Evolutionary conservation across 2,113 vertebrate genomes (phyloP).

Genomic region (Athene noctua): DNA sequence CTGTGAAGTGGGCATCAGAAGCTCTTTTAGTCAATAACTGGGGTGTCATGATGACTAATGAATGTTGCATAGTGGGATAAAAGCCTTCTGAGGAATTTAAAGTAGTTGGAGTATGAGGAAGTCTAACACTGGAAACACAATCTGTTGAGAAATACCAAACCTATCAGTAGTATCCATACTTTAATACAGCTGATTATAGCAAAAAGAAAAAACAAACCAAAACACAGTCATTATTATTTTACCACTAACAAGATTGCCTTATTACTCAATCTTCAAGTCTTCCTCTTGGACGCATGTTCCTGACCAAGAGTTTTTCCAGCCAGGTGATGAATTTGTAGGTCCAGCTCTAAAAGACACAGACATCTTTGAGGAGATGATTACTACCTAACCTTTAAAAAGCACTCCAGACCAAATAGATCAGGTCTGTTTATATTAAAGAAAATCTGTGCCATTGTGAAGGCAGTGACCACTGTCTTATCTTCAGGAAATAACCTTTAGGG

Average conservation of each 20-base stretch:
- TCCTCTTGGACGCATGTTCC: background rate
- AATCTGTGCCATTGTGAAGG: background rate
- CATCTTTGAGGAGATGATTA: background rate
- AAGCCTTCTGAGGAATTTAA: background rate
- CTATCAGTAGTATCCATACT: background rate
- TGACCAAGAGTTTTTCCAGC: background rate
- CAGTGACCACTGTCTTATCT: background rate
- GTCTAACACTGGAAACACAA: background rate
- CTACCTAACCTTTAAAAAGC: background rate
- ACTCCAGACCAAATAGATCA: background rate
- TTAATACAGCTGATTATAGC: background rate
- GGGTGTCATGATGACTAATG: background rate
- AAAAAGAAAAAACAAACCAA: background rate
- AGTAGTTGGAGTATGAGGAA: background rate
- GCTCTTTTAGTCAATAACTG: background rate
- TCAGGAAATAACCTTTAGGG: background rate
- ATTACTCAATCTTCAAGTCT: background rate
- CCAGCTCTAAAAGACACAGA: background rate
- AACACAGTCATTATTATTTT: background rate
- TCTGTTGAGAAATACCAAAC: background rate
- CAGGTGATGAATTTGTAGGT: background rate
- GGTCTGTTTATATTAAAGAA: background rate
- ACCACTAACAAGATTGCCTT: background rate
- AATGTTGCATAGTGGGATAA: background rate
- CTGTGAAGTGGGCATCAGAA: background rate